Evolutionary conservation across 2,113 vertebrate species (phyloP).

Genomic region (Cephalopterus ornatus): DNA sequence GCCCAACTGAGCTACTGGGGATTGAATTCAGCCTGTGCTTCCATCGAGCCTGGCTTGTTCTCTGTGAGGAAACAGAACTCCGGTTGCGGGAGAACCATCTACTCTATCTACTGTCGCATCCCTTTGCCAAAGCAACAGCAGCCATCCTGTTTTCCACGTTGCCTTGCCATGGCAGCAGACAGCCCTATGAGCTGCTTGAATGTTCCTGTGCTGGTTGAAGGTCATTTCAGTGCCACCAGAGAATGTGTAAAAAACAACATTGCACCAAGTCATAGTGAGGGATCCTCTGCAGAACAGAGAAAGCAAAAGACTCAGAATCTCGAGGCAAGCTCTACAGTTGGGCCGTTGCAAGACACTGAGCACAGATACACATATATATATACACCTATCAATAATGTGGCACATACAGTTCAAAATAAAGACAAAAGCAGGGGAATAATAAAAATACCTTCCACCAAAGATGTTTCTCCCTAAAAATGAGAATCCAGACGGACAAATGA

Average conservation of each 20-base stretch:
- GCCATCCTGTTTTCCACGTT: background rate
- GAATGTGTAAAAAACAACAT: background rate
- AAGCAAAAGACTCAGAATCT: background rate
- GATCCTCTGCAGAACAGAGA: background rate
- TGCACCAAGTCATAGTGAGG: background rate
- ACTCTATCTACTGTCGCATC: background rate
- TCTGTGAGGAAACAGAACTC: background rate
- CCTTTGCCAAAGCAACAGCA: background rate
- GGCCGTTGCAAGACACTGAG: background rate
- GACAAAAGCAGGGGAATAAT: background rate
- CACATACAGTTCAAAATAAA: background rate
- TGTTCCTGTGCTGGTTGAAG: background rate
- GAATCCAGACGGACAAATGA: background rate
- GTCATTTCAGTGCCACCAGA: background rate
- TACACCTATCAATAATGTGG: background rate
- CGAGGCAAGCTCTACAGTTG: background rate
- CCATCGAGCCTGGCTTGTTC: background rate
- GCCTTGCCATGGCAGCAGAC: background rate
- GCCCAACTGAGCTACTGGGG: background rate
- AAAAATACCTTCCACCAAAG: background rate
- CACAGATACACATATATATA: background rate
- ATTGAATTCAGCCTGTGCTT: background rate
- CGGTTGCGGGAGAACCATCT: background rate
- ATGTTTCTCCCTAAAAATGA: background rate
- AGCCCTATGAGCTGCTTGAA: background rate